These are phyloP conservation scores for Centropristis striata DNA, from an alignment of 2,113 vertebrate species.

Conservation along the genomic window DNA sequence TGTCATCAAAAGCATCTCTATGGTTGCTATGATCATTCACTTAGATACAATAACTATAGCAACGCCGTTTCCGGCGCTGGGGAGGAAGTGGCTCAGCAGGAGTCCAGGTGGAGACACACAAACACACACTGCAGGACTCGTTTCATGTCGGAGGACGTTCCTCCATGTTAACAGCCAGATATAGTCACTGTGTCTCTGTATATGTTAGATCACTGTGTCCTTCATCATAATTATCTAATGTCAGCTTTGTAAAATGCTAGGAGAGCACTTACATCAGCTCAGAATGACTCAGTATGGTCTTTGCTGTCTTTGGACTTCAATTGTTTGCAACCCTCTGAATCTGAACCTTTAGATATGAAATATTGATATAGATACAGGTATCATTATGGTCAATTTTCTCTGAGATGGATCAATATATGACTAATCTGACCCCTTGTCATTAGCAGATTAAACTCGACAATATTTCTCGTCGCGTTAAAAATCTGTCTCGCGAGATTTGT, in stretches of 20 bases:
- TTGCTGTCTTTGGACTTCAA: neutral
- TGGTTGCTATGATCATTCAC: conserved; percentile 71
- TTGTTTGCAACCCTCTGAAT: neutral
- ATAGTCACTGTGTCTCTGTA: neutral
- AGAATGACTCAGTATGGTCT: too few species aligned
- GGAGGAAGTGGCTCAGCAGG: conserved; percentile 56
- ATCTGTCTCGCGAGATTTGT: too few species aligned
- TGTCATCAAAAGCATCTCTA: conserved; percentile 54
- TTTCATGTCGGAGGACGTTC: neutral
- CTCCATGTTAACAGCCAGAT: neutral
- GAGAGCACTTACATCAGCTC: too few species aligned
- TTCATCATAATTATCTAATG: too few species aligned
- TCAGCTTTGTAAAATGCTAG: too few species aligned
- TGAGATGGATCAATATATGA: conserved; percentile 14
- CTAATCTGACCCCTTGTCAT: conserved; percentile 24
- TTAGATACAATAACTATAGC: conserved; percentile 70
- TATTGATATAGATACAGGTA: neutral
- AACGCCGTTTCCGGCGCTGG: conserved; percentile 47
- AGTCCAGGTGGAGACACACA: conserved; percentile 46
- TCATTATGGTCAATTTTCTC: neutral
- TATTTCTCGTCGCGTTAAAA: too few species aligned
- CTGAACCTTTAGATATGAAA: neutral
- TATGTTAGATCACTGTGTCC: neutral
- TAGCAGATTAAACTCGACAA: too few species aligned
- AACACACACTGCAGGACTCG: neutral